Evolutionary conservation across 2,113 vertebrate genomes (phyloP).

Genomic region (Lampris incognitus): DNA sequence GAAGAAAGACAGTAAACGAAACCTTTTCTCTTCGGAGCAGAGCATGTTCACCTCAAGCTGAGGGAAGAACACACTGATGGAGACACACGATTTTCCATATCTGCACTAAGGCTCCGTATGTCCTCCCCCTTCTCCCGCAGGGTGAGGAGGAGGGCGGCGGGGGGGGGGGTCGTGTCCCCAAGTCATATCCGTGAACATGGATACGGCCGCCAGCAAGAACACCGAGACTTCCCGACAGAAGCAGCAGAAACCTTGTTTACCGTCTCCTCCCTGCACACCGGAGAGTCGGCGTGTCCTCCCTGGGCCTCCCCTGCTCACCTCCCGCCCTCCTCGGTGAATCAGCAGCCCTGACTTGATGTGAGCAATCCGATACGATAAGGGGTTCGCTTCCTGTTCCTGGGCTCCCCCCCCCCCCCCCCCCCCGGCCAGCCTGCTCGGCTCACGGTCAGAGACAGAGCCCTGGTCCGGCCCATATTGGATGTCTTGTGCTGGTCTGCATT

Average conservation of each 20-base stretch:
- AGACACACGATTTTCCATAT: constrained; percentile 1
- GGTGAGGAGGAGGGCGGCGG: background rate
- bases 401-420: background rate
- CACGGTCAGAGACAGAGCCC: constrained; percentile 27
- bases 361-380: constrained; percentile 7
- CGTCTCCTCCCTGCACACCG: background rate
- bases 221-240: background rate
- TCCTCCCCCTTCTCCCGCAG: background rate
- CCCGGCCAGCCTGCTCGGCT: no score
- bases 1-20: background rate
- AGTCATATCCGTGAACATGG: background rate
- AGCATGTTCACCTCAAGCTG: constrained; percentile 26
- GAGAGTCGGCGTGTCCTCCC: background rate
- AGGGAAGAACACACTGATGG: background rate
- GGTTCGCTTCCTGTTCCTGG: background rate
- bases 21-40: background rate
- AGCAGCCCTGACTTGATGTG: background rate
- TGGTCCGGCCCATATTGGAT: constrained; percentile 34
- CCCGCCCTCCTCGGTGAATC: background rate
- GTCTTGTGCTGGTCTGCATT: constrained; percentile 36
- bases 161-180: background rate
- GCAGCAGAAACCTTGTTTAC: background rate
- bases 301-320: background rate
- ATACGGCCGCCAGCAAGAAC: background rate
- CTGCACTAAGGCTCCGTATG: background rate